Base-by-base conservation (phyloP, 2,113 vertebrate genomes). In the Pelecanoides urinatrix region DNA sequence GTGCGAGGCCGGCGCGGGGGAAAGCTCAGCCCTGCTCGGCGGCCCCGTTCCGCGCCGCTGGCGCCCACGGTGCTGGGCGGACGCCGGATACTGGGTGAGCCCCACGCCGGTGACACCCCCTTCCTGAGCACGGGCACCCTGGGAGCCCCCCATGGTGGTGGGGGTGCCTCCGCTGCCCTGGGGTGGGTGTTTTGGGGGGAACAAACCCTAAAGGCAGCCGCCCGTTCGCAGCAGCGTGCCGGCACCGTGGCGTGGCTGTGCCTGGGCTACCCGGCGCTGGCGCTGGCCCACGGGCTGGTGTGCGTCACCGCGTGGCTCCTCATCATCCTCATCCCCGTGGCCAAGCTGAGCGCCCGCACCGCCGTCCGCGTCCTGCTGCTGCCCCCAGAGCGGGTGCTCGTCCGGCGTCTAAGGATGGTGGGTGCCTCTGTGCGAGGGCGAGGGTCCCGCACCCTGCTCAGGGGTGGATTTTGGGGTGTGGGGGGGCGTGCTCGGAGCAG, bases 301-400 rank as follows among this genome's bases (percentile, higher is more conserved):
- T 98, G 98, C 2, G 62, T 99, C 38, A 11, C 98, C 10, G 97
- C 98, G 12, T 99, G 98, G 98, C 87, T 99, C 59, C 95, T 98
- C 8, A 84, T 99, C 27, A 92, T 99, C 96, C 97, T 98, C 81
- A 98, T 99, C 96, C 98, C 98, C 0, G 96, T 98, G 27, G 97
- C 98, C 93, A 99, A 98, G 91, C 97, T 99, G 97, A 99, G 98
- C 1, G 94, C 93, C 65, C 98, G 98, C 34, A 90, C 96, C 1
- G 4, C 97, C 45, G 26, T 87, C 76, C 94, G 81, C 0, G 56
- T 99, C 52, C 97, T 99, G 53, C 98, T 98, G 81, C 97, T 98
- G 94, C 97, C 98, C 9, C 98, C 98, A 0, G 96, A 98, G 89
- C 88, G 88, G 4, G 61, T 98, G 49, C 96, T 97, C 16, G 30